Conservation (phyloP, 2,888 invertebrate genomes). For the Tortrix viridana region DNA sequence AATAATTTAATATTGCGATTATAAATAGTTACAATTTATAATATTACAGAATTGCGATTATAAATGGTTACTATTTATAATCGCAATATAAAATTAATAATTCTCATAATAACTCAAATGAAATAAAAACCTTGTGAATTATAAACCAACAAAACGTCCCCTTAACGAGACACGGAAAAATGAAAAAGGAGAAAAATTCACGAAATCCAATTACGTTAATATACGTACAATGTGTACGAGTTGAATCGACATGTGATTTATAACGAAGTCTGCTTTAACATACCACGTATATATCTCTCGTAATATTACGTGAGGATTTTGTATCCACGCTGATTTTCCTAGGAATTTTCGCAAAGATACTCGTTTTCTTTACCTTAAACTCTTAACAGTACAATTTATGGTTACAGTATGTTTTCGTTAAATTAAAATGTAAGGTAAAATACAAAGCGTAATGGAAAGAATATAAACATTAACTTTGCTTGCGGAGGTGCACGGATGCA, state of each 20-base stretch:
- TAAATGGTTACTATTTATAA: too few species aligned
- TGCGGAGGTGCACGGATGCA: constrained; percentile 13
- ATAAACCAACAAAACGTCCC: too few species aligned
- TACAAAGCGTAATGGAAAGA: constrained; percentile 26
- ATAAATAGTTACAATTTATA: too few species aligned
- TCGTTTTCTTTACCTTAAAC: not conserved
- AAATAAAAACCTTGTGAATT: too few species aligned
- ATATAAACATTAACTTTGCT: constrained; percentile 13
- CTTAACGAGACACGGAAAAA: constrained; percentile 5
- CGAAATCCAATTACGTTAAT: constrained; percentile 21
- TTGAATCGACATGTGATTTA: constrained; percentile 14
- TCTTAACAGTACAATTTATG: constrained; percentile 1
- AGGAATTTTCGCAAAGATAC: not conserved
- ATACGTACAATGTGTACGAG: constrained; percentile 5
- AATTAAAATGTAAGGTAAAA: constrained; percentile 6
- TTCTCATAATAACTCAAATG: too few species aligned
- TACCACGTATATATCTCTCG: constrained; percentile 3
- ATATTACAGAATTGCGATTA: too few species aligned
- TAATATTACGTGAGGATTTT: constrained; percentile 8
- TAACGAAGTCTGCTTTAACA: constrained; percentile 9
- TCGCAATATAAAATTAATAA: too few species aligned
- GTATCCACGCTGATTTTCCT: not conserved
- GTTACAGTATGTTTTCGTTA: constrained; percentile 3
- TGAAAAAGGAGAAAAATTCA: not conserved
- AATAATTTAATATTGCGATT: too few species aligned